phyloP scores from a whole-genome alignment of 2,888 invertebrate species.

The Sisyra nigra region DNA sequence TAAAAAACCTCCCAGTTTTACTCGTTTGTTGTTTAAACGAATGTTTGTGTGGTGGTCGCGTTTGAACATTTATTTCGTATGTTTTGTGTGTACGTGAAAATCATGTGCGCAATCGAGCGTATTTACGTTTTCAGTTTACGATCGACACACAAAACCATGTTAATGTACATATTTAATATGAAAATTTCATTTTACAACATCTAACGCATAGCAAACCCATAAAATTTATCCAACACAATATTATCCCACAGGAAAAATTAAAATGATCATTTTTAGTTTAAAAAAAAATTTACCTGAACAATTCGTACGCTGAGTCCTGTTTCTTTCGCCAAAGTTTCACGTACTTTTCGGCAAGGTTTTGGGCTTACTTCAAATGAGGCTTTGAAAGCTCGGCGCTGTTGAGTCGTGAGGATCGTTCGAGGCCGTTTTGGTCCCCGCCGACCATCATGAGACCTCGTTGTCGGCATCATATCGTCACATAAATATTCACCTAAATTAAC shows the following conservation, averaged over 20 bases:
- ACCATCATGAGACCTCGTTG: slow-evolving; percentile 42
- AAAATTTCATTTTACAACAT: too few relatives aligned
- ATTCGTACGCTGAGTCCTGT: slow-evolving; percentile 71
- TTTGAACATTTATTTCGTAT: too few relatives aligned
- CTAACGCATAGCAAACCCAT: neutral
- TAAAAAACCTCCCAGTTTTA: too few relatives aligned
- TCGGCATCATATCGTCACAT: slow-evolving; percentile 40
- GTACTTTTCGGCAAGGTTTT: slow-evolving; percentile 67
- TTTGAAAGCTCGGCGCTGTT: slow-evolving; percentile 69
- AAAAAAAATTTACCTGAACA: slow-evolving; percentile 47
- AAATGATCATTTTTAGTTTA: slow-evolving; percentile 5
- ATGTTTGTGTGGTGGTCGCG: too few relatives aligned
- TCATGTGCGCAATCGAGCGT: too few relatives aligned
- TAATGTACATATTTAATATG: too few relatives aligned
- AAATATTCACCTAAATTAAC: slow-evolving; percentile 32
- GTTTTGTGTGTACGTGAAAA: too few relatives aligned
- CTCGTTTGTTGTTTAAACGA: too few relatives aligned
- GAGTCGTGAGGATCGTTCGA: slow-evolving; percentile 67
- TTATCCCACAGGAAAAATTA: neutral
- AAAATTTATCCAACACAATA: slow-evolving; percentile 1
- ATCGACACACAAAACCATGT: too few relatives aligned
- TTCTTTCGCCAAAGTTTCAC: slow-evolving; percentile 69
- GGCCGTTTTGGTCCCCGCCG: slow-evolving; percentile 65
- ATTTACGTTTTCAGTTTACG: too few relatives aligned
- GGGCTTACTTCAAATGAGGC: slow-evolving; percentile 74